These are phyloP conservation scores for Oceanodroma tethys DNA, from an alignment of 2,113 vertebrate genomes.

Conservation along the genomic window DNA sequence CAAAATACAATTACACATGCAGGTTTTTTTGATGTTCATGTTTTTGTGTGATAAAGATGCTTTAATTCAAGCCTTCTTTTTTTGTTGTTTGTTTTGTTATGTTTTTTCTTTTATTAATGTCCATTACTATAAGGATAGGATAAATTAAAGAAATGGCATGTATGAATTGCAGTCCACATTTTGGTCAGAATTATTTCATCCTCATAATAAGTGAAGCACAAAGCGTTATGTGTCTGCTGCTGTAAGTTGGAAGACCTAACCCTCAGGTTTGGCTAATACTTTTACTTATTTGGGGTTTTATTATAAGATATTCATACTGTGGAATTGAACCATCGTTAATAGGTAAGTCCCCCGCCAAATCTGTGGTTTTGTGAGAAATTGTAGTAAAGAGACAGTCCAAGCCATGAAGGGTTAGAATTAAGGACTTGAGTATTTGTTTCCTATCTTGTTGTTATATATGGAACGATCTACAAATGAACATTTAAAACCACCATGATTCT, in stretches of 20 bases:
- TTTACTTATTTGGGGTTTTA: background rate
- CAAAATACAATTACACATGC: slow-evolving; percentile 19
- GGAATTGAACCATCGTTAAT: background rate
- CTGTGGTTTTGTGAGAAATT: background rate
- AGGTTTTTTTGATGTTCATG: background rate
- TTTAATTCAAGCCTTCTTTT: background rate
- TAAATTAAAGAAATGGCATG: background rate
- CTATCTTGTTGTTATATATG: background rate
- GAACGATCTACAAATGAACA: background rate
- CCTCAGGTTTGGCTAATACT: background rate
- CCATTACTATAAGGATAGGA: background rate
- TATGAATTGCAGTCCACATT: background rate
- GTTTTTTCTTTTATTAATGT: background rate
- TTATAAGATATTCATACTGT: background rate
- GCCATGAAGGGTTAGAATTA: background rate
- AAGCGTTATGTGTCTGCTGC: background rate
- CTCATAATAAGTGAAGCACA: background rate
- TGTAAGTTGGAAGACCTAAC: background rate
- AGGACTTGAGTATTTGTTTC: background rate
- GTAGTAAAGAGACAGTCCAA: background rate
- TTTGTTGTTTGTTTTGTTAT: background rate
- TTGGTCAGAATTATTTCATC: background rate
- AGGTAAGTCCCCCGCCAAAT: background rate
- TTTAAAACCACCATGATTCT: background rate
- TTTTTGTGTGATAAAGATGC: background rate